phyloP scores from a whole-genome alignment of 2,888 invertebrate genomes.

The Polylopha cassiicola region DNA sequence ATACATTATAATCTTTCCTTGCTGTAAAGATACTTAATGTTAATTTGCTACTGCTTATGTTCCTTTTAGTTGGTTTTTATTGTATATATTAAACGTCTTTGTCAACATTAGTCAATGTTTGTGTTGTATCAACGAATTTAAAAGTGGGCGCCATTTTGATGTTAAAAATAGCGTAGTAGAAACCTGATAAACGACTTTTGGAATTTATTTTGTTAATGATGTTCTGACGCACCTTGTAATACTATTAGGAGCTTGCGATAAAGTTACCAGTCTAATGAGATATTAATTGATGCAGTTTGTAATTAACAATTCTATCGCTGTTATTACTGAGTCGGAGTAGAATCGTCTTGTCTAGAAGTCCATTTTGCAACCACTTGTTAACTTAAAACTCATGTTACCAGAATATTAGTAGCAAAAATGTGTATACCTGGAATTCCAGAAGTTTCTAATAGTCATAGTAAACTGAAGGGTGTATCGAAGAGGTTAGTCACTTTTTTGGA shows the following conservation, averaged over 20 bases:
- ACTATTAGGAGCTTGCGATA: constrained; percentile 57
- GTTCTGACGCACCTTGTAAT: constrained; percentile 53
- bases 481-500: constrained; percentile 36
- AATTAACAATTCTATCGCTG: constrained; percentile 38
- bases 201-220: constrained; percentile 40
- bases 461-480: constrained; percentile 45
- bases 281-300: constrained; percentile 55
- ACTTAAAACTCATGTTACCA: constrained; percentile 19
- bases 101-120: constrained; percentile 15
- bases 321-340: constrained; percentile 32
- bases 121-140: constrained; percentile 12
- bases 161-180: constrained; percentile 19
- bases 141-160: constrained; percentile 7
- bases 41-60: too few relatives aligned
- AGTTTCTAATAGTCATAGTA: constrained; percentile 27
- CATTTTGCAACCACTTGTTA: constrained; percentile 12
- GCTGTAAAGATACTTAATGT: too few relatives aligned
- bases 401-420: constrained; percentile 37
- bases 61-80: constrained; percentile 4
- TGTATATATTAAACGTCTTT: constrained; percentile 7
- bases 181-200: constrained; percentile 27
- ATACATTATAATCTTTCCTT: too few relatives aligned
- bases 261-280: constrained; percentile 52
- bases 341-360: constrained; percentile 39
- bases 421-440: constrained; percentile 45